Base-by-base conservation (phyloP, 2,888 invertebrate species). In the Bruchidius siliquastri region DNA sequence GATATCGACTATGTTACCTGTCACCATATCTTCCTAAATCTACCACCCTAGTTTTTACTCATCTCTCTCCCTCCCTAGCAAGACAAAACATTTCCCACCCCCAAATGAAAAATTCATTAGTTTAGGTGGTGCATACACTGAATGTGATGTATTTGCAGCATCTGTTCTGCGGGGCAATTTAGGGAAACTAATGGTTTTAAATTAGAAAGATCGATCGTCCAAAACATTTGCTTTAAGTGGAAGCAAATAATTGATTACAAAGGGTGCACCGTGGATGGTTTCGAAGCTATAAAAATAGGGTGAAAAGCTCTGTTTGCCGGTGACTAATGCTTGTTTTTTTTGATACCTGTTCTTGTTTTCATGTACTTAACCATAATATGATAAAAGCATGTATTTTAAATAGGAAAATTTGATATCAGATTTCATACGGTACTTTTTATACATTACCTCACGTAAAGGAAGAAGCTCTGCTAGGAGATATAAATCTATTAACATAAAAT, bases 61-160 rank as follows among this genome's bases (percentile, higher is more conserved):
- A 72, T 77, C 73, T 72, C 74, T 70, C 67, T 8, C 1, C 13
- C 49, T 8, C 18, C 18, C 49, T 8, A 49, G 18, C 8, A 49
- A 49, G 49, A 49, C 10, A 49, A 49, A 49, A 49, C 49, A 49
- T 49, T 13, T 49, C 13, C 49, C 77, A 77, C 76, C 75, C 74
- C 67, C 77, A 79, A 80, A 80, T 80, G 80, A 79, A 79, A 80
- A 80, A 79, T 78, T 79, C 76, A 77, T 76, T 79, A 72, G 67
- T 69, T 72, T 68, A 67, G 72, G 67, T 68, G 67, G 70, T 20
- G 21, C 22, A 20, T 21, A 68, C 22, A 68, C 20, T 22, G 21
- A 68, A 21, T 30, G 76, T 79, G 78, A 79, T 79, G 72, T 77
- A 80, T 77, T 74, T 74, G 74, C 78, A 77, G 77, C 79, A 80